Evolutionary conservation across 1,140 invertebrate genomes (phyloP).

Genomic region (Bactericera cockerelli): DNA sequence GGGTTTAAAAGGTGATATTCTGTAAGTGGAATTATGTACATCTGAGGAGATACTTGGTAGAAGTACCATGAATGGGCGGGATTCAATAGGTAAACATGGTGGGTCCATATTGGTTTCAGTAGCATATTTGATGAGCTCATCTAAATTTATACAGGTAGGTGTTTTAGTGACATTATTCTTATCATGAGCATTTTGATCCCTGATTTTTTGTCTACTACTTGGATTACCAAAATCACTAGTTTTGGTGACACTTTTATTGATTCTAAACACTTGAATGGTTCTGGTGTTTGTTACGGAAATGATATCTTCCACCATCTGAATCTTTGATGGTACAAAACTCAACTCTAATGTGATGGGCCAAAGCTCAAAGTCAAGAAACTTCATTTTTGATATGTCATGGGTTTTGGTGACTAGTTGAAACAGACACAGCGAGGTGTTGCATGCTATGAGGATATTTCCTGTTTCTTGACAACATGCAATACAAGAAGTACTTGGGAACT

Average conservation of each 20-base stretch:
- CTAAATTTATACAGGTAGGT: constrained; percentile 9
- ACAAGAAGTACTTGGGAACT: constrained; percentile 32
- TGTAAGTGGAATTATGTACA: constrained; percentile 13
- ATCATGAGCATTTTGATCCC: background rate
- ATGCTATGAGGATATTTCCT: constrained; percentile 41
- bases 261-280: constrained; percentile 30
- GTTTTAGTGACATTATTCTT: background rate
- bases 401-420: constrained; percentile 41
- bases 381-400: constrained; percentile 43
- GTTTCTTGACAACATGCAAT: constrained; percentile 45
- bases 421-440: constrained; percentile 35
- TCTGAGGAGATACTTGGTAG: constrained; percentile 17
- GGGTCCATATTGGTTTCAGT: background rate
- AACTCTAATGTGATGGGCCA: constrained; percentile 32
- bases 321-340: constrained; percentile 33
- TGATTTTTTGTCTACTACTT: background rate
- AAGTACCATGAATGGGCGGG: constrained; percentile 21
- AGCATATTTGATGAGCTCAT: constrained; percentile 9
- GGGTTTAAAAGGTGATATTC: constrained; percentile 21
- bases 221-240: constrained; percentile 10
- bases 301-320: constrained; percentile 42
- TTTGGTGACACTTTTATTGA: constrained; percentile 21
- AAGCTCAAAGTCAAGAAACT: constrained; percentile 48
- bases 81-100: constrained; percentile 14
- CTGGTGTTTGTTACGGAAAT: constrained; percentile 35